A percentile compares a stretch with the other conserved stretches of the same genome.
These are phyloP conservation scores for Pedionomus torquatus DNA, from an alignment of 2,113 vertebrate species.

Conservation along the genomic window DNA sequence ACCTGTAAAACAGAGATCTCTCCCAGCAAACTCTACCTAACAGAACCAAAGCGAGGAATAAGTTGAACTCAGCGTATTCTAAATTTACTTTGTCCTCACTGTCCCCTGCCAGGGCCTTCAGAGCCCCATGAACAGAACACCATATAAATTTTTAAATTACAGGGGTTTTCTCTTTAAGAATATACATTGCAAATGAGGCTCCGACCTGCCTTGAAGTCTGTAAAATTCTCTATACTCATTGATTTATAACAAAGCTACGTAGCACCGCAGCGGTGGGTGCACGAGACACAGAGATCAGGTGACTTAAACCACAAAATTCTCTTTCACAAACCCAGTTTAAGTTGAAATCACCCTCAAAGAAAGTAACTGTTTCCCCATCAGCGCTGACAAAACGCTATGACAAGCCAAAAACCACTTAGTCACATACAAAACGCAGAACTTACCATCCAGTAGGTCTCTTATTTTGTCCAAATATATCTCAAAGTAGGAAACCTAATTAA, in stretches of 20 bases:
- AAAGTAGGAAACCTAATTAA: constrained; percentile 93
- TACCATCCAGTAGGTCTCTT: constrained; percentile 92
- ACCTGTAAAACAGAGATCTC: neutral
- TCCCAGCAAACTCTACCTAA: neutral
- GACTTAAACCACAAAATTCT: neutral
- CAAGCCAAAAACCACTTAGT: neutral
- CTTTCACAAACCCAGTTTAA: neutral
- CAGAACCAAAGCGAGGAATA: neutral
- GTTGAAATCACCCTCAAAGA: neutral
- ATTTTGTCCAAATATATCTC: constrained; percentile 99
- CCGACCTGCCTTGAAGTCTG: neutral
- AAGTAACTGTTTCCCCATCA: neutral
- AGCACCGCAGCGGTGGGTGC: neutral
- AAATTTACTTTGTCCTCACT: neutral
- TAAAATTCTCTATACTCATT: neutral
- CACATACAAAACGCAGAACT: constrained; percentile 47
- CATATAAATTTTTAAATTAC: accelerated
- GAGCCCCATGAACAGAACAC: neutral
- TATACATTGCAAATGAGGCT: neutral
- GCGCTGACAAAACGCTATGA: neutral
- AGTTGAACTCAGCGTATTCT: neutral
- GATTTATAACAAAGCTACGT: neutral
- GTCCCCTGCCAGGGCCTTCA: neutral
- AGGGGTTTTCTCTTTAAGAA: neutral
- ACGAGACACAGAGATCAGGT: neutral